Conservation (phyloP, 2,797 vertebrate species). For the Pipistrellus pygmaeus region DNA sequence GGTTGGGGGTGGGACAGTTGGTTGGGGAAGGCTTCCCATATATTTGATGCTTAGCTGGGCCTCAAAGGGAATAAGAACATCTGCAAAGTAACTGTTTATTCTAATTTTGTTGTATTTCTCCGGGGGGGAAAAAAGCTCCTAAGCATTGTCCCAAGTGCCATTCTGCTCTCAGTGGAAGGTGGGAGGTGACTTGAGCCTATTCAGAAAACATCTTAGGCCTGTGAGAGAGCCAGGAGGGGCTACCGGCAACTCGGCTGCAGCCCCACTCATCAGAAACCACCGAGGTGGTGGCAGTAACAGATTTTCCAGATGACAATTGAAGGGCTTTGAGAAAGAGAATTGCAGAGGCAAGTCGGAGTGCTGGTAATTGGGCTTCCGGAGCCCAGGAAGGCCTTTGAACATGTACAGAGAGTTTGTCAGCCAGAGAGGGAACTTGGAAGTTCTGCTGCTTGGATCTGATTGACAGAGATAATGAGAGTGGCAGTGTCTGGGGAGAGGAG, state of each 20-base stretch:
- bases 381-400: slow-evolving; percentile 89
- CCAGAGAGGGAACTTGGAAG: slow-evolving; percentile 86
- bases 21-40: neutral
- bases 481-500: slow-evolving; percentile 85
- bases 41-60: neutral
- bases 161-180: neutral
- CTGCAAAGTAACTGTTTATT: slow-evolving; percentile 34
- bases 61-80: slow-evolving; percentile 30
- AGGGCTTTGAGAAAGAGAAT: slow-evolving; percentile 85
- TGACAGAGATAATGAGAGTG: slow-evolving; percentile 89
- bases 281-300: slow-evolving; percentile 61
- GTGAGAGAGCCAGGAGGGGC: neutral
- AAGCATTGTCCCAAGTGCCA: neutral
- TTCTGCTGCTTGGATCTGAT: slow-evolving; percentile 84
- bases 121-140: neutral
- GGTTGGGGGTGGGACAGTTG: neutral
- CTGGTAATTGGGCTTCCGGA: slow-evolving; percentile 91
- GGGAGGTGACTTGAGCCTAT: neutral
- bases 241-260: slow-evolving; percentile 16
- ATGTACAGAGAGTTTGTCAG: slow-evolving; percentile 89
- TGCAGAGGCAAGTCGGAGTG: slow-evolving; percentile 87
- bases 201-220: slow-evolving; percentile 15
- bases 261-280: slow-evolving; percentile 65
- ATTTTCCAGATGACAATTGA: slow-evolving; percentile 85
- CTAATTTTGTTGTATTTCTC: neutral